Conservation (phyloP, 2,113 vertebrate genomes). For the Stomatorhinus ivindoensis region DNA sequence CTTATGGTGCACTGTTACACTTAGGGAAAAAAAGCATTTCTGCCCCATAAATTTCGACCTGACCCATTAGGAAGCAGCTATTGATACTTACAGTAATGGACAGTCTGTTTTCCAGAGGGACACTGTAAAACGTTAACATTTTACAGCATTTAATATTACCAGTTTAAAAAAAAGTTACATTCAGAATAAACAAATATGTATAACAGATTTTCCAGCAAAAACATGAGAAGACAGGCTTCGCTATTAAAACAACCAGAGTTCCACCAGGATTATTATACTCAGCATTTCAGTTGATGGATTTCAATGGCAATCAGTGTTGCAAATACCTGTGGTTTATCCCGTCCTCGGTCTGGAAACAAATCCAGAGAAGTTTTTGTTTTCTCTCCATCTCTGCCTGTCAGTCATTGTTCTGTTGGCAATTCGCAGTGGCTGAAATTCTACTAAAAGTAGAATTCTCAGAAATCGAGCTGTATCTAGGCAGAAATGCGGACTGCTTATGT, state of each 20-base stretch:
- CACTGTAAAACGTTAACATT: background rate
- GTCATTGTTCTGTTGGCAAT: background rate
- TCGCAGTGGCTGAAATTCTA: background rate
- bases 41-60: background rate
- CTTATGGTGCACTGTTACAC: background rate
- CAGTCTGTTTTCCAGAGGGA: background rate
- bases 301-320: background rate
- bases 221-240: background rate
- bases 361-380: background rate
- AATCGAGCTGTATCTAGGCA: background rate
- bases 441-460: background rate
- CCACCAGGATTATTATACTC: background rate
- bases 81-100: background rate
- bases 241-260: background rate
- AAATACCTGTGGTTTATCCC: background rate
- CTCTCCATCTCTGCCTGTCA: background rate
- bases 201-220: background rate
- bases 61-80: background rate
- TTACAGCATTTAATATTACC: background rate
- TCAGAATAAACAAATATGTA: background rate
- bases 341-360: background rate
- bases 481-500: background rate
- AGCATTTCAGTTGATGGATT: background rate
- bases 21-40: background rate
- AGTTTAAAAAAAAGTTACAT: background rate